Conservation (phyloP, 2,888 invertebrate species). For the Rhamnusium bicolor region DNA sequence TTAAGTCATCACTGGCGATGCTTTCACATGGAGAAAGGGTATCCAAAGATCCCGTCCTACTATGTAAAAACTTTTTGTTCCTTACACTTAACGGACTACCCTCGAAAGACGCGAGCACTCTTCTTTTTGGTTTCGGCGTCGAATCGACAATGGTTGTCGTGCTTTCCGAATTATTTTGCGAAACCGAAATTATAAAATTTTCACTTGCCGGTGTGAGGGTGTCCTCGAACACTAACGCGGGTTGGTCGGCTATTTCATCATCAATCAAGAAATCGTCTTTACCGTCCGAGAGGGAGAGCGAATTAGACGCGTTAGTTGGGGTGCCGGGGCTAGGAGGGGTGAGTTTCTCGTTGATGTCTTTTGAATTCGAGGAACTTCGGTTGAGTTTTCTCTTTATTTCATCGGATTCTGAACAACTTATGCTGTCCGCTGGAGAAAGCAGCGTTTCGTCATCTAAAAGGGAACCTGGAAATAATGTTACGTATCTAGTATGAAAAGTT, state of each 20-base stretch:
- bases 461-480: slow-evolving; percentile 69
- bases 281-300: slow-evolving; percentile 86
- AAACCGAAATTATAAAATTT: slow-evolving; percentile 50
- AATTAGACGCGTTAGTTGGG: slow-evolving; percentile 84
- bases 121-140: slow-evolving; percentile 66
- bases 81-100: slow-evolving; percentile 65
- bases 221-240: slow-evolving; percentile 85
- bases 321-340: slow-evolving; percentile 78
- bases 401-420: slow-evolving; percentile 79
- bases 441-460: slow-evolving; percentile 85
- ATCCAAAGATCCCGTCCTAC: slow-evolving; percentile 80
- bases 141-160: slow-evolving; percentile 63
- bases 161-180: slow-evolving; percentile 64
- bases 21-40: slow-evolving; percentile 89
- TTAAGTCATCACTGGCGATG: slow-evolving; percentile 89
- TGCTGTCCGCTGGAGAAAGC: slow-evolving; percentile 83
- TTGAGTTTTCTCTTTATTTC: slow-evolving; percentile 70
- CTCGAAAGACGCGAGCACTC: slow-evolving; percentile 66
- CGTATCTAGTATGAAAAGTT: too few relatives aligned
- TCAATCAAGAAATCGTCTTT: slow-evolving; percentile 88
- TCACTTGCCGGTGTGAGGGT: slow-evolving; percentile 67
- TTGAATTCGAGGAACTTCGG: slow-evolving; percentile 71
- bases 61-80: slow-evolving; percentile 59
- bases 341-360: slow-evolving; percentile 69
- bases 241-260: slow-evolving; percentile 94